Base-by-base conservation (phyloP, 2,113 vertebrate species). In the Muscicapa adusta region DNA sequence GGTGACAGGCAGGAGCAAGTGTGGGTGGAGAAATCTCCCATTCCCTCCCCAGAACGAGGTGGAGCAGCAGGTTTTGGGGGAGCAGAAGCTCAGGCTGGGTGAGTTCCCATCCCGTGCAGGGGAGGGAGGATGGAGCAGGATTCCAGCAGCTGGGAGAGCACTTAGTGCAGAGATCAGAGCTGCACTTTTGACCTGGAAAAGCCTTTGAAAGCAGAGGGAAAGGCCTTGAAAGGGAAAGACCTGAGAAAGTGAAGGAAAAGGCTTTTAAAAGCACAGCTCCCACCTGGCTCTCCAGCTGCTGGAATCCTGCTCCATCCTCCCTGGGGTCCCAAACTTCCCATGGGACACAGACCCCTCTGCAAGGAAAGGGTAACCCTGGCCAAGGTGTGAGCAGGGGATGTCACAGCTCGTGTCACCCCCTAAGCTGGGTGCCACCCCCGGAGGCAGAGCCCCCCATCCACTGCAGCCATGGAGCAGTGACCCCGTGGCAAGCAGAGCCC, bases 391-490 rank as follows among this genome's bases (percentile, higher is more conserved):
- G 0, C 7, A 1, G 18, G 29, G 42, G 25, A 5, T 29, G 47
- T 28, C 9, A 1, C 45, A 25, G 56, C 79, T 13, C 19, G 1
- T 0, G 1, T 26, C 70, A 24, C 51, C 57, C 57, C 47, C 60
- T 14, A 2, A 22, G 4, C 8, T 11, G 3, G 7, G 4, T 50
- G 22, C 66, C n/a, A 18, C 1, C 66, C 43, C 70, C 15, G 61
- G 10, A 24, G 62, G 36, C 8, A 13, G 77, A 51, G 43, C 17
- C 17, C 10, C 9, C 14, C 24, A 3, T 2, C 14, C 3, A 0
- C 65, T 6, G 54, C 7, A 24, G 28, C 38, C 38, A 6, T 3
- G 0, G 0, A 4, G 17, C 20, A 1, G 0, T 0, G 3, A 16
- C 33, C 57, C 79, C 2, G 0, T 1, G 18, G 10, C 10, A 1